phyloP scores from a whole-genome alignment of 2,797 vertebrate species.

The Chelonia mydas region DNA sequence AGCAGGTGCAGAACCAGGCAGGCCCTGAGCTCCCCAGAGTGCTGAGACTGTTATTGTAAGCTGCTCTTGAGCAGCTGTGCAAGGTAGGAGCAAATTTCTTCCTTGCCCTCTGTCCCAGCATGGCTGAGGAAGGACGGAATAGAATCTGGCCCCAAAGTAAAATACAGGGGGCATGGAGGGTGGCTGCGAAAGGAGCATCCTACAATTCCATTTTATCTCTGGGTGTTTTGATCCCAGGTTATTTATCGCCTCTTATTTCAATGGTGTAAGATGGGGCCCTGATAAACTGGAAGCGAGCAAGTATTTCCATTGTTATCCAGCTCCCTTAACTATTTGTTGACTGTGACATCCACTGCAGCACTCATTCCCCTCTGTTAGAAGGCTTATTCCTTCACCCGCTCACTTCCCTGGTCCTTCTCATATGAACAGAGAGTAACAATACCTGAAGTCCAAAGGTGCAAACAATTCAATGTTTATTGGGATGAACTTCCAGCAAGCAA shows the following conservation, averaged over 20 bases:
- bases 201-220: slow-evolving; percentile 24
- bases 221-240: slow-evolving; percentile 30
- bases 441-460: too few species aligned
- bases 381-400: too few species aligned
- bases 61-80: accelerated
- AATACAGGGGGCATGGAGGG: background rate
- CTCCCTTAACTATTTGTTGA: slow-evolving; percentile 35
- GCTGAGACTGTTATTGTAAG: background rate
- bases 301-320: slow-evolving; percentile 24
- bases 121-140: slow-evolving; percentile 13
- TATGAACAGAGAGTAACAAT: too few species aligned
- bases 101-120: background rate
- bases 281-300: background rate
- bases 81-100: slow-evolving; percentile 16
- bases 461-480: too few species aligned
- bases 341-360: background rate
- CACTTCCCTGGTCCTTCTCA: too few species aligned
- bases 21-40: background rate
- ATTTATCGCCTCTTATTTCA: background rate
- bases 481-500: too few species aligned
- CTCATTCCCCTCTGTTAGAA: background rate
- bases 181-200: slow-evolving; percentile 22
- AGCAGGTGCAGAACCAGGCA: background rate
- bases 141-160: slow-evolving; percentile 33
- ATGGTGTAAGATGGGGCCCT: background rate